phyloP scores from a whole-genome alignment of 1,140 invertebrate genomes.

The Magallana angulata region DNA sequence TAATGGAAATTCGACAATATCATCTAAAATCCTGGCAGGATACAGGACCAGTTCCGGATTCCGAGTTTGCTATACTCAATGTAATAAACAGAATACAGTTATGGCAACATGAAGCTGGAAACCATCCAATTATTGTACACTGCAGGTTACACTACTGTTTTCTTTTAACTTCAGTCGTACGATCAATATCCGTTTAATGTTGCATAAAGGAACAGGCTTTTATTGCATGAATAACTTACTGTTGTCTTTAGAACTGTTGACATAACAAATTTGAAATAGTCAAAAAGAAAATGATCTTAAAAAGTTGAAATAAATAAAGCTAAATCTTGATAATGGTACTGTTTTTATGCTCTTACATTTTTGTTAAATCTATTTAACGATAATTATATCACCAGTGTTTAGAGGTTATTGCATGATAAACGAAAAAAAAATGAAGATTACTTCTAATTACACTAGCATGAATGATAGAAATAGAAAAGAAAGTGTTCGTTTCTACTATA shows the following conservation, averaged over 20 bases:
- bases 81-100: constrained; percentile 30
- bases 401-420: no score
- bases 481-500: not conserved
- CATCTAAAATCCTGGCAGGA: constrained; percentile 49
- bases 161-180: no score
- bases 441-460: not conserved
- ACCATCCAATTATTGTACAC: constrained; percentile 49
- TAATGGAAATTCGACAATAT: constrained; percentile 42
- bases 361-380: no score
- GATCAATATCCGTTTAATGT: no score
- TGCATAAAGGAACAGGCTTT: not conserved
- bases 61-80: not conserved
- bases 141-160: constrained; percentile 43
- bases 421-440: not conserved
- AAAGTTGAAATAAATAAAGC: not conserved
- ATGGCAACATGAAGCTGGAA: constrained; percentile 39
- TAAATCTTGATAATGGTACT: not conserved
- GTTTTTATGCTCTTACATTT: no score
- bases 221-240: not conserved
- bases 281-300: not conserved
- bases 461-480: no score
- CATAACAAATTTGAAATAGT: no score
- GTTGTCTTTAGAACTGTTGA: not conserved
- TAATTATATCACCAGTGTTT: no score
- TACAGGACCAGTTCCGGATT: constrained; percentile 15